Conservation (phyloP, 2,113 vertebrate genomes). For the Promerops cafer region DNA sequence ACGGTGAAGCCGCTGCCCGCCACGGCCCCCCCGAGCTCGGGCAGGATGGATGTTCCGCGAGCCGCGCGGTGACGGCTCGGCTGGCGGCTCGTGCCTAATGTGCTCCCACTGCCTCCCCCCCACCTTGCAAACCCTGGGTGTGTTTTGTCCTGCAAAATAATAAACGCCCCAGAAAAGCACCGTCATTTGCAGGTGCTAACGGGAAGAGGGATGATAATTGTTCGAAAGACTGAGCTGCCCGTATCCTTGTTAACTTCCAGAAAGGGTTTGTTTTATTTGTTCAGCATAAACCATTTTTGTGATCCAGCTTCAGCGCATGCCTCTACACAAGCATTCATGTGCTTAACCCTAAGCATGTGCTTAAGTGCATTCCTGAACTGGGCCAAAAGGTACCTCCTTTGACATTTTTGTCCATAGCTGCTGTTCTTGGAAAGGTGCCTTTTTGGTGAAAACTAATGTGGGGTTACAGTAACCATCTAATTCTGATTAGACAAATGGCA, state of each 20-base stretch:
- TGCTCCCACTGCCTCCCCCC: neutral
- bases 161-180: neutral
- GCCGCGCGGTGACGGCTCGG: neutral
- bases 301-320: neutral
- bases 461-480: constrained; percentile 42
- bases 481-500: constrained; percentile 67
- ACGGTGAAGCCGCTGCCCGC: neutral
- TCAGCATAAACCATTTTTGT: neutral
- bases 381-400: constrained; percentile 15
- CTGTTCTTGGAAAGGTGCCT: constrained; percentile 45
- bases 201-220: neutral
- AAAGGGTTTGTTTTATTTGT: neutral
- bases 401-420: constrained; percentile 23
- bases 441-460: constrained; percentile 44
- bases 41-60: neutral
- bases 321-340: neutral
- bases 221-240: neutral
- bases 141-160: constrained; percentile 7
- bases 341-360: neutral
- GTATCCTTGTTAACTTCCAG: neutral
- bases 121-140: neutral
- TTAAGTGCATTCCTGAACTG: constrained; percentile 40
- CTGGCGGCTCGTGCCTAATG: neutral
- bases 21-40: neutral
- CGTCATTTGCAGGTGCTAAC: neutral